Evolutionary conservation across 2,113 vertebrate species (phyloP).

Genomic region (Siniperca knerii): DNA sequence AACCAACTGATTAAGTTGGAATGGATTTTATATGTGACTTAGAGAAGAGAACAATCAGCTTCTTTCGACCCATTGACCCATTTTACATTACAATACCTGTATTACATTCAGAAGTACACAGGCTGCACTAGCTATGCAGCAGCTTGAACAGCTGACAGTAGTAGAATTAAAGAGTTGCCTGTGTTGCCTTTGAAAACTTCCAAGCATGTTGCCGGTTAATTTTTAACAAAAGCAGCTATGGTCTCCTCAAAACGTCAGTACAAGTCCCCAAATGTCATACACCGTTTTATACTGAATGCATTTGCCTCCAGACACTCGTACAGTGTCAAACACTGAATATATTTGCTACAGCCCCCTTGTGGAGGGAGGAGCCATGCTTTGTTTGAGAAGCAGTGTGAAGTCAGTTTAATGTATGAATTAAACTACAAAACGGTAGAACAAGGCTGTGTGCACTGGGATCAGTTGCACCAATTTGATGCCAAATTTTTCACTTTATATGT

Average conservation of each 20-base stretch:
- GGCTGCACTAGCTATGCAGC: neutral
- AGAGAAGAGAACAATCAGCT: neutral
- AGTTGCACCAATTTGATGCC: neutral
- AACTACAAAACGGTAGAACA: neutral
- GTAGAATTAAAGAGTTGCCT: neutral
- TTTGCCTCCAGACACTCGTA: neutral
- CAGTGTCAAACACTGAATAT: neutral
- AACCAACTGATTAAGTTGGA: neutral
- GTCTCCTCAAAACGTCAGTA: neutral
- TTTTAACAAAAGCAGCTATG: neutral
- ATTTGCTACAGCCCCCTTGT: neutral
- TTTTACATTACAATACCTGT: slow-evolving; percentile 7
- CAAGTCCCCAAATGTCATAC: neutral
- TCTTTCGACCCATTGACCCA: neutral
- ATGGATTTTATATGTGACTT: neutral
- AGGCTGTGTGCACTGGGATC: neutral
- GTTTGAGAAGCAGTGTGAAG: neutral
- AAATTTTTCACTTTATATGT: neutral
- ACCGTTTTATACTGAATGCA: neutral
- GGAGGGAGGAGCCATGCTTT: neutral
- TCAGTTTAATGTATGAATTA: neutral
- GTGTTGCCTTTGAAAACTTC: neutral
- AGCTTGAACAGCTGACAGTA: neutral
- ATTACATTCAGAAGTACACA: neutral
- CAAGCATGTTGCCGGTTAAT: neutral